Percentiles rank a stretch among this genome's conserved stretches.
These are phyloP conservation scores for Phocoena phocoena DNA, from an alignment of 2,113 vertebrate genomes.

Conservation along the genomic window DNA sequence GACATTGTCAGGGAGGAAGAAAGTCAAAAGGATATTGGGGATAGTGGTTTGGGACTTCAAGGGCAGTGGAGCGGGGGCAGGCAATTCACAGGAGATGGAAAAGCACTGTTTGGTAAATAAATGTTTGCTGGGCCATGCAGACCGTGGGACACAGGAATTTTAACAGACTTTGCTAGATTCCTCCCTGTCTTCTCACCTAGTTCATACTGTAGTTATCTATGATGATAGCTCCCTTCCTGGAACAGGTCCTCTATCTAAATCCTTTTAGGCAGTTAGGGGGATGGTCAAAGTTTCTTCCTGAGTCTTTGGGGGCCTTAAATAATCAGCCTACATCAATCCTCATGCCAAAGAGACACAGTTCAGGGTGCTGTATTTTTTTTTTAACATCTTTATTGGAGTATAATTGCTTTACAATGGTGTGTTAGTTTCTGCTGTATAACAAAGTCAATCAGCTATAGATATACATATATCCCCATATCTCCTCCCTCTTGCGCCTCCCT, in stretches of 20 bases:
- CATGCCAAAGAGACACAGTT: background rate
- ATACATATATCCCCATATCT: too few relatives aligned
- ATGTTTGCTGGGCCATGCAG: background rate
- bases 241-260: background rate
- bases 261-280: background rate
- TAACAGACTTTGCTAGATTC: background rate
- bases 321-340: background rate
- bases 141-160: background rate
- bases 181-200: background rate
- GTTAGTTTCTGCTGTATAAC: too few relatives aligned
- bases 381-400: too few relatives aligned
- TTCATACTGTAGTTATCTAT: background rate
- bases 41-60: background rate
- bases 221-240: background rate
- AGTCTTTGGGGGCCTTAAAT: background rate
- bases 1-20: background rate
- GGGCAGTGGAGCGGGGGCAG: background rate
- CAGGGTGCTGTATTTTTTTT: background rate
- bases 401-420: too few relatives aligned
- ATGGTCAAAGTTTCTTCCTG: background rate
- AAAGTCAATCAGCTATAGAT: too few relatives aligned
- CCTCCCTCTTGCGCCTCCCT: too few relatives aligned
- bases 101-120: background rate
- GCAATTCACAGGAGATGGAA: background rate
- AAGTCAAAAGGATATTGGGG: background rate